Conservation (phyloP, 2,888 invertebrate species). For the Lutraria lutraria region DNA sequence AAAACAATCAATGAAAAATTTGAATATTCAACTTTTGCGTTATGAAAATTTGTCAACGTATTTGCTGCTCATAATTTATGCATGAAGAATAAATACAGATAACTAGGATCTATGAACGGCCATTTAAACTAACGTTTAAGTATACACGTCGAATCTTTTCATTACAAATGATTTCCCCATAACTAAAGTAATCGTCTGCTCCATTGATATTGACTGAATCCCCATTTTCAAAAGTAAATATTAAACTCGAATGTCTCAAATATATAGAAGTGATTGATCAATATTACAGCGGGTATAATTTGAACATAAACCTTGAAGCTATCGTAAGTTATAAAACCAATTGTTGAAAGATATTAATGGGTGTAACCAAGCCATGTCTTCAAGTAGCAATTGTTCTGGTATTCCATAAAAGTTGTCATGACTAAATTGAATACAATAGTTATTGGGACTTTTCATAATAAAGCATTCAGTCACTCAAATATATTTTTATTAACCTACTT, state of each 20-base stretch:
- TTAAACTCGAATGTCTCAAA: slow-evolving; percentile 20
- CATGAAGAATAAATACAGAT: background rate
- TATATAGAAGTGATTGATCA: slow-evolving; percentile 41
- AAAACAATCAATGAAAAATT: background rate
- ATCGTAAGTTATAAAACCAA: slow-evolving; percentile 10
- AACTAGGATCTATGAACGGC: background rate
- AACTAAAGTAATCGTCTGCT: slow-evolving; percentile 26
- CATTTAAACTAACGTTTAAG: slow-evolving; percentile 19
- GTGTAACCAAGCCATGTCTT: background rate
- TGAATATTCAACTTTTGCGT: background rate
- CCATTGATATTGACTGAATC: slow-evolving; percentile 38
- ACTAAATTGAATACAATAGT: background rate
- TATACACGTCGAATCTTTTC: background rate
- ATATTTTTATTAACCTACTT: too few relatives aligned
- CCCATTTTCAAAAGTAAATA: slow-evolving; percentile 42
- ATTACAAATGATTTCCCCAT: background rate
- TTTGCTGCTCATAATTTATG: background rate
- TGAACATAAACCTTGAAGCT: slow-evolving; percentile 37
- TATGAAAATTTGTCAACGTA: background rate
- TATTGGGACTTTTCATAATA: background rate
- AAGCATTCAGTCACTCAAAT: background rate
- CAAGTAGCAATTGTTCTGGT: background rate
- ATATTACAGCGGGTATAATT: slow-evolving; percentile 16
- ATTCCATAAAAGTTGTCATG: background rate
- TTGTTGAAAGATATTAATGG: background rate